phyloP scores from a whole-genome alignment of 92 coral and sea anemone genomes.

The Micromussa lordhowensis region DNA sequence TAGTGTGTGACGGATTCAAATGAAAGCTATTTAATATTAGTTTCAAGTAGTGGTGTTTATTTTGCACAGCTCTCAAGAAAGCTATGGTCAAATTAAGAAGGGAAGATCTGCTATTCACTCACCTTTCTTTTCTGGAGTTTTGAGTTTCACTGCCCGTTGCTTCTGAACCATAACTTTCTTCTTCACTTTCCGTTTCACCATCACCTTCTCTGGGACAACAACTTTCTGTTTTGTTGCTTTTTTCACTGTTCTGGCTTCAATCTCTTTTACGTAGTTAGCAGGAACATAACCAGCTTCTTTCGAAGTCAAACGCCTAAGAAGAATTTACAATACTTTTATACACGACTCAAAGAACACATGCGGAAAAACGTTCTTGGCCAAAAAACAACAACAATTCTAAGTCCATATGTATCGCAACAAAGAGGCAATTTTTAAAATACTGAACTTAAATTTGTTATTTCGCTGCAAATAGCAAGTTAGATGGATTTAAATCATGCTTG shows the following conservation, averaged over 20 bases:
- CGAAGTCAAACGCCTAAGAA: slow-evolving; percentile 76
- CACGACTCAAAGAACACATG: background rate
- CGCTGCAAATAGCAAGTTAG: too few species aligned
- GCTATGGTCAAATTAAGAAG: background rate
- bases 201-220: slow-evolving; percentile 82
- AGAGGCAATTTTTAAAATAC: too few species aligned
- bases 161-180: slow-evolving; percentile 82
- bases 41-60: background rate
- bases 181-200: slow-evolving; percentile 84
- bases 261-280: slow-evolving; percentile 92
- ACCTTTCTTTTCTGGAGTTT: slow-evolving; percentile 51
- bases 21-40: background rate
- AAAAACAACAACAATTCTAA: background rate
- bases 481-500: too few species aligned
- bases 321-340: background rate
- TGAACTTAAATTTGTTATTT: too few species aligned
- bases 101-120: background rate
- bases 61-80: background rate
- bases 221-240: slow-evolving; percentile 85
- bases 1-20: slow-evolving; percentile 4
- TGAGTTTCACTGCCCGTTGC: slow-evolving; percentile 63
- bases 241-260: slow-evolving; percentile 86
- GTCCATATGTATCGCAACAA: too few species aligned
- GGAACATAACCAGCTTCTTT: slow-evolving; percentile 96
- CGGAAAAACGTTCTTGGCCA: background rate